Conservation (phyloP, 2,888 invertebrate genomes). For the Aplocera efformata region DNA sequence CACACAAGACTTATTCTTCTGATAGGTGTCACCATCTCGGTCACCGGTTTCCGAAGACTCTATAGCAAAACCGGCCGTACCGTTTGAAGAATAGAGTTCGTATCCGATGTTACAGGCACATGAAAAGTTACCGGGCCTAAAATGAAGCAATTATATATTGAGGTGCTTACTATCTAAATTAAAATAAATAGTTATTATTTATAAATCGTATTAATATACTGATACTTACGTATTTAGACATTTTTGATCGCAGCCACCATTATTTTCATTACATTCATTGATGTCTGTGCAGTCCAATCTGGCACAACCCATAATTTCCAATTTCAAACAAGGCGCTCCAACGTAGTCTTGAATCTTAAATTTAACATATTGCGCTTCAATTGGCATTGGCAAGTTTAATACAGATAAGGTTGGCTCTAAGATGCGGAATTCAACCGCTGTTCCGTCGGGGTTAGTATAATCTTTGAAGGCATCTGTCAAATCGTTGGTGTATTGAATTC, state of each 20-base stretch:
- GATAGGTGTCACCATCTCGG: conserved; percentile 92
- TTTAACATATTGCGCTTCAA: conserved; percentile 93
- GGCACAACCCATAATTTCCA: conserved; percentile 96
- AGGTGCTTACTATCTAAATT: too few relatives aligned
- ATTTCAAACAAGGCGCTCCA: conserved; percentile 92
- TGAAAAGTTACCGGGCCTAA: conserved; percentile 90
- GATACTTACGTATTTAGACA: conserved; percentile 87
- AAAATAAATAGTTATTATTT: neutral
- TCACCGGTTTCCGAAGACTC: conserved; percentile 91
- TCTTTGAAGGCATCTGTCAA: conserved; percentile 94
- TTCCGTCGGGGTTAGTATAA: conserved; percentile 95
- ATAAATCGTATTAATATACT: neutral
- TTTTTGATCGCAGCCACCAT: conserved; percentile 96
- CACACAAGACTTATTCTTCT: conserved; percentile 96
- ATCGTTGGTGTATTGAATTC: conserved; percentile 93
- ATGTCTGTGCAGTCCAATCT: conserved; percentile 93
- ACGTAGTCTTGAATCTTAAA: conserved; percentile 94
- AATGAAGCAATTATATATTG: conserved; percentile 21
- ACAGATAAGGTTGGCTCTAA: conserved; percentile 94
- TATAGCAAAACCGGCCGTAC: conserved; percentile 92
- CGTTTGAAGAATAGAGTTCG: conserved; percentile 92
- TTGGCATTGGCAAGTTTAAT: conserved; percentile 92
- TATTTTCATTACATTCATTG: conserved; percentile 91
- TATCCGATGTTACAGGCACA: conserved; percentile 96
- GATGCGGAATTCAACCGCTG: conserved; percentile 95